phyloP scores from a whole-genome alignment of 2,888 invertebrate genomes.

The Limnephilus lunatus region DNA sequence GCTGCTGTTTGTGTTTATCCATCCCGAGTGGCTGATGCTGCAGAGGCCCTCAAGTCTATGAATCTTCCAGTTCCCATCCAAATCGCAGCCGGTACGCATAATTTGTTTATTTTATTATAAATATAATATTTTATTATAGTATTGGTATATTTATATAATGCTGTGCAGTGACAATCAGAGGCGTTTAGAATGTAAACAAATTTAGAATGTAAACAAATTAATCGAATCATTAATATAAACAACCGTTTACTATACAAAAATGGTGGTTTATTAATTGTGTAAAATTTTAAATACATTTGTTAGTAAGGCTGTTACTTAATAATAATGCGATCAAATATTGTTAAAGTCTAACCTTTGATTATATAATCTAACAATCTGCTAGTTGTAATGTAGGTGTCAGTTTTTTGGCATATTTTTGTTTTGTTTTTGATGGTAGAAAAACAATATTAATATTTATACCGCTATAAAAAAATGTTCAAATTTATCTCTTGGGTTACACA shows the following conservation, averaged over 20 bases:
- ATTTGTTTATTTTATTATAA: not conserved
- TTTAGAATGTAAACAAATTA: too few relatives aligned
- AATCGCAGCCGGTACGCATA: conserved; percentile 86
- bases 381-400: not conserved
- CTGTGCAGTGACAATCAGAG: not conserved
- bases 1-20: conserved; percentile 99
- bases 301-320: too few relatives aligned
- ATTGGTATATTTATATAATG: not conserved
- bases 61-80: conserved; percentile 79
- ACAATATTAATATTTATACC: too few relatives aligned
- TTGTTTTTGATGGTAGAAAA: not conserved
- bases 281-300: too few relatives aligned
- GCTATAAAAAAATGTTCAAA: not conserved
- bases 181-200: too few relatives aligned
- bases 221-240: too few relatives aligned
- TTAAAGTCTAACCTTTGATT: too few relatives aligned
- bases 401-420: not conserved
- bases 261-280: too few relatives aligned
- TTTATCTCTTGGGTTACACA: conserved; percentile 2
- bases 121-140: not conserved
- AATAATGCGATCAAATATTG: too few relatives aligned
- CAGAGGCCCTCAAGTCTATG: conserved; percentile 77
- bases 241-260: too few relatives aligned
- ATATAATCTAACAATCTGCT: not conserved
- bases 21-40: conserved; percentile 86